Evolutionary conservation across 2,113 vertebrate genomes (phyloP).

Genomic region (Catagonus wagneri): DNA sequence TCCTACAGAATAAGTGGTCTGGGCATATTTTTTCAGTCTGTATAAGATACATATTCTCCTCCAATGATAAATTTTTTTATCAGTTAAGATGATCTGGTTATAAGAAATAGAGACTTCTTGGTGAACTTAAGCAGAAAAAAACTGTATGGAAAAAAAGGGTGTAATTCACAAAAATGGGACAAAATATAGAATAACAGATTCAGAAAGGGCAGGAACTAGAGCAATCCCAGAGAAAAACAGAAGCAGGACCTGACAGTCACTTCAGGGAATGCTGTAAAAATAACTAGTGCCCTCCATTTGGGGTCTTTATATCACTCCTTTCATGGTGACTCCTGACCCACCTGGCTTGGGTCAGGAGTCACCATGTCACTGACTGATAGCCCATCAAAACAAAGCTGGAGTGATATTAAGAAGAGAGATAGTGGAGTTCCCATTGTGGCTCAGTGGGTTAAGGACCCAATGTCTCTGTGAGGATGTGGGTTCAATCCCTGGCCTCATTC

Average conservation of each 20-base stretch:
- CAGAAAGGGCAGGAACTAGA: neutral
- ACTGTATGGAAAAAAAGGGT: neutral
- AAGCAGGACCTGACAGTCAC: neutral
- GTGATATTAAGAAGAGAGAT: neutral
- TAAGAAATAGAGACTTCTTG: constrained; percentile 24
- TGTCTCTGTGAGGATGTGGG: too few relatives aligned
- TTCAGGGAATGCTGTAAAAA: neutral
- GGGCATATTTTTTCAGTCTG: neutral
- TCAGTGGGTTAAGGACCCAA: too few relatives aligned
- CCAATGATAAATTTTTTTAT: constrained; percentile 46
- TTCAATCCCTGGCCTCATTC: too few relatives aligned
- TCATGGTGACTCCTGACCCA: neutral
- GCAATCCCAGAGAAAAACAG: neutral
- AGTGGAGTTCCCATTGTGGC: too few relatives aligned
- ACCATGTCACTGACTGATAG: neutral
- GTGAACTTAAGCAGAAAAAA: neutral
- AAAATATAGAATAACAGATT: neutral
- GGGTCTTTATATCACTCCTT: neutral
- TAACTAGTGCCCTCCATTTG: neutral
- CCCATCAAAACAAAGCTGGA: neutral
- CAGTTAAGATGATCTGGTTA: constrained; percentile 8
- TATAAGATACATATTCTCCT: constrained; percentile 1
- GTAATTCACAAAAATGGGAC: constrained; percentile 3
- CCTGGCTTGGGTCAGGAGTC: neutral
- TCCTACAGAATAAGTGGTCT: constrained; percentile 19